Percentiles rank a stretch among this genome's conserved stretches.
Evolutionary conservation across 2,797 vertebrate genomes (phyloP).

Genomic region (Parambassis ranga): DNA sequence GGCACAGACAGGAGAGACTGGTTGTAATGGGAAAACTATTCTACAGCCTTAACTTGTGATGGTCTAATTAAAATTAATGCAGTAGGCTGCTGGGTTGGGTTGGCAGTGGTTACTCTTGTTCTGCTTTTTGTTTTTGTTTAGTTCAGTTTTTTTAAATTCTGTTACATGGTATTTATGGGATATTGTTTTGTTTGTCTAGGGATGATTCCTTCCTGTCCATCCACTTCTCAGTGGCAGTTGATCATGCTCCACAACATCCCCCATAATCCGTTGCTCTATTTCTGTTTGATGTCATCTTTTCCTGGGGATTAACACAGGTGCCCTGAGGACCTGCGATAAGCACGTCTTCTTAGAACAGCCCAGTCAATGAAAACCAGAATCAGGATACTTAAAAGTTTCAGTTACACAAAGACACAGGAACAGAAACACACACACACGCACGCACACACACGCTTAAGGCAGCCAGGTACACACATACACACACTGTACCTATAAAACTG

Average conservation of each 20-base stretch:
- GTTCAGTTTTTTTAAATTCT: too few relatives aligned
- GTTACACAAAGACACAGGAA: conserved; percentile 11
- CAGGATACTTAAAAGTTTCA: conserved; percentile 57
- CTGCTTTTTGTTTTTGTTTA: neutral
- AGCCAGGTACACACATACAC: neutral
- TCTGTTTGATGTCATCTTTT: conserved; percentile 74
- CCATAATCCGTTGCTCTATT: conserved; percentile 69
- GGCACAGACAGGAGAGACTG: conserved; percentile 9
- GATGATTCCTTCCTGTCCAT: conserved; percentile 37
- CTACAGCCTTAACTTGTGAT: conserved; percentile 17
- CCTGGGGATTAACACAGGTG: conserved; percentile 62
- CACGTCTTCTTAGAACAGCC: conserved; percentile 51
- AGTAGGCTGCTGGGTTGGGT: conserved; percentile 19
- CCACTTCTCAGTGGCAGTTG: conserved; percentile 55
- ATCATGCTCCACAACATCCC: conserved; percentile 60
- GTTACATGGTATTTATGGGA: conserved; percentile 10
- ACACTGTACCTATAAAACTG: neutral
- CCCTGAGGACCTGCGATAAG: conserved; percentile 60
- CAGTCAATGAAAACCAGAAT: conserved; percentile 60
- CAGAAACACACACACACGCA: neutral
- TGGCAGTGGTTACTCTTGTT: conserved; percentile 11
- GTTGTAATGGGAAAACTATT: conserved; percentile 39
- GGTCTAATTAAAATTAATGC: conserved; percentile 56
- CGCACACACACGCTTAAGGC: conserved; percentile 1
- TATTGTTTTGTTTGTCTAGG: conserved; percentile 36